phyloP scores from a whole-genome alignment of 2,113 vertebrate genomes.

The Pleuronectes platessa region DNA sequence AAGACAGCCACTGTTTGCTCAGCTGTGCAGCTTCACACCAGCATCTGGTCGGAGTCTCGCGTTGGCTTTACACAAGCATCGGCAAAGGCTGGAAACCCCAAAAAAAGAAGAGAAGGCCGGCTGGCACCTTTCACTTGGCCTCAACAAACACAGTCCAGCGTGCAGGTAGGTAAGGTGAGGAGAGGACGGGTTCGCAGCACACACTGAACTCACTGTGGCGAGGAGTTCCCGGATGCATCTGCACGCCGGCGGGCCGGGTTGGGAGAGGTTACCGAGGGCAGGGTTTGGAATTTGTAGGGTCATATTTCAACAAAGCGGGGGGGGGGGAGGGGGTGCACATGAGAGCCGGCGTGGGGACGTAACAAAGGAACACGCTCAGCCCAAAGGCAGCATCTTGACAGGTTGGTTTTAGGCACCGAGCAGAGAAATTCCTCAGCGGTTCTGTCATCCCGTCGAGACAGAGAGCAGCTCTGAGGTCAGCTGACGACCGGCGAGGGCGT shows the following conservation, averaged over 20 bases:
- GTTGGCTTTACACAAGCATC: constrained; percentile 48
- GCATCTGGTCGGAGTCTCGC: constrained; percentile 67
- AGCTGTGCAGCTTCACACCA: constrained; percentile 73
- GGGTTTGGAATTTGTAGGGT: constrained; percentile 68
- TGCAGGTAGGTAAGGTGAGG: constrained; percentile 52
- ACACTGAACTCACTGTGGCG: constrained; percentile 2
- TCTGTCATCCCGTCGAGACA: constrained; percentile 67
- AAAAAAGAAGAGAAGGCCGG: neutral
- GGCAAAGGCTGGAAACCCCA: neutral
- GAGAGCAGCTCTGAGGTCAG: constrained; percentile 63
- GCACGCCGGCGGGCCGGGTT: constrained; percentile 56
- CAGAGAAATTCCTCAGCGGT: constrained; percentile 82
- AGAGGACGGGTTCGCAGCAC: neutral
- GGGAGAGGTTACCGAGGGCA: constrained; percentile 56
- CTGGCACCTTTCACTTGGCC: constrained; percentile 32
- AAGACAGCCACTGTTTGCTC: constrained; percentile 79
- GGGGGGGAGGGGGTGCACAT: constrained; percentile 22
- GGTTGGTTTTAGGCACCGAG: constrained; percentile 71
- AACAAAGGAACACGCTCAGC: constrained; percentile 46
- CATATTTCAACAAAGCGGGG: constrained; percentile 61
- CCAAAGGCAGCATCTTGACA: constrained; percentile 34
- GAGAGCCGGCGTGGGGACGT: constrained; percentile 30
- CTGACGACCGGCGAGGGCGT: constrained; percentile 17
- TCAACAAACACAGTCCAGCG: constrained; percentile 17
- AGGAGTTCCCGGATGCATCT: constrained; percentile 59